Evolutionary conservation across 1,140 invertebrate species (phyloP), one percentile per base, ranked within the genome.

Genomic region (Danaus melanippus): DNA sequence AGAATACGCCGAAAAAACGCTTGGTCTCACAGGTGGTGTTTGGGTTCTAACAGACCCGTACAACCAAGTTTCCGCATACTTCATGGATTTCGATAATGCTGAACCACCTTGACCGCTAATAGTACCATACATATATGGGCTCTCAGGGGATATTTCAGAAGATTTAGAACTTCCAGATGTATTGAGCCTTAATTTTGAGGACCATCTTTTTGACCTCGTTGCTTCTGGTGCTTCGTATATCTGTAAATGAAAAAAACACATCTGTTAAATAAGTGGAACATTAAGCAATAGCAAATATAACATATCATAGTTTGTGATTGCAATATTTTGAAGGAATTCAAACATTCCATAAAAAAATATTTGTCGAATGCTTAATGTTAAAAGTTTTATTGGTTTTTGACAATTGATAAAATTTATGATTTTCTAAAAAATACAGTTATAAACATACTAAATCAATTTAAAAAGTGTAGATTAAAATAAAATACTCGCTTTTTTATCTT

Each of bases 1-100:
- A 5, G 88, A 79, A 50, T 89, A 89, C 56, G 89, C 84, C 42
- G 86, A 76, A 71, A 89, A 87, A 46, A 87, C 71, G 57, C 79
- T 83, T 12, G 84, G 80, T 61, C 87, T 76, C n/a, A 79, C 71
- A 52, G 89, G 88, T 47, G 90, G 88, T 2, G 90, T 88, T 50
- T 90, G 88, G 4, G 90, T 88, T 60, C 92, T 86, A 1, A 93
- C 90, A 3, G 92, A 93, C 55, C 93, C 92, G 66, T 95, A 95
- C 1, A 95, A 88, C 93, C 93, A 95, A 39, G 92, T 92, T 62
- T 95, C 93, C 1, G 92, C 92, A 82, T 94, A 94, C 62, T 93
- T 92, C 93, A 95, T 95, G 71, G 93, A 93, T 76, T 93, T 92
- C 43, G 92, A 92, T 56, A 94, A 76, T 8, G 89, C 85, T 79